phyloP scores from a whole-genome alignment of 2,888 invertebrate genomes.

The Galeruca laticollis region DNA sequence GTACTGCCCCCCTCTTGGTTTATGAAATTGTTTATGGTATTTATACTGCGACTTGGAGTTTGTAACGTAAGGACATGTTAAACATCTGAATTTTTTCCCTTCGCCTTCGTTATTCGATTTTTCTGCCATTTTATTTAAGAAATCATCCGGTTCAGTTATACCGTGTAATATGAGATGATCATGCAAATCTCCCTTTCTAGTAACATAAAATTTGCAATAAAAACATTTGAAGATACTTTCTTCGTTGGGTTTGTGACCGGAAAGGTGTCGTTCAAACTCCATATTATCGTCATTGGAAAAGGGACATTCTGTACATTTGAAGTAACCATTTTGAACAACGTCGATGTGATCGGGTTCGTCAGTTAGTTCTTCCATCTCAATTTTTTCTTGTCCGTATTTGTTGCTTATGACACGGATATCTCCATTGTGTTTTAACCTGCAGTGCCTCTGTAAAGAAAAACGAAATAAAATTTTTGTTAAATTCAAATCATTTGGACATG shows the following conservation, averaged over 20 bases:
- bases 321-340: constrained; percentile 61
- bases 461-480: constrained; percentile 19
- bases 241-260: constrained; percentile 77
- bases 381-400: constrained; percentile 69
- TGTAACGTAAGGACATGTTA: constrained; percentile 85
- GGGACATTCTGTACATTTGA: constrained; percentile 79
- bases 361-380: constrained; percentile 61
- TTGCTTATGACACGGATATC: constrained; percentile 76
- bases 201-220: constrained; percentile 84
- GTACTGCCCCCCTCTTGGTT: constrained; percentile 79
- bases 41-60: constrained; percentile 88
- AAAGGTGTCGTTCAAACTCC: constrained; percentile 74
- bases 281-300: constrained; percentile 74
- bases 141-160: constrained; percentile 72
- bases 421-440: constrained; percentile 83
- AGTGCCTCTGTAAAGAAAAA: constrained; percentile 74
- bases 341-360: constrained; percentile 64
- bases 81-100: constrained; percentile 81
- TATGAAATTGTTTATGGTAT: constrained; percentile 89
- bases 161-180: constrained; percentile 78
- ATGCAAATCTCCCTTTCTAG: constrained; percentile 75
- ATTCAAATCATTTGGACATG: not conserved
- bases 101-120: constrained; percentile 57
- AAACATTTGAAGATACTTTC: constrained; percentile 83
- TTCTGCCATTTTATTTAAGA: constrained; percentile 66